Evolutionary conservation across 92 coral and sea anemone genomes (phyloP).

Genomic region (Parazoanthus swiftii): DNA sequence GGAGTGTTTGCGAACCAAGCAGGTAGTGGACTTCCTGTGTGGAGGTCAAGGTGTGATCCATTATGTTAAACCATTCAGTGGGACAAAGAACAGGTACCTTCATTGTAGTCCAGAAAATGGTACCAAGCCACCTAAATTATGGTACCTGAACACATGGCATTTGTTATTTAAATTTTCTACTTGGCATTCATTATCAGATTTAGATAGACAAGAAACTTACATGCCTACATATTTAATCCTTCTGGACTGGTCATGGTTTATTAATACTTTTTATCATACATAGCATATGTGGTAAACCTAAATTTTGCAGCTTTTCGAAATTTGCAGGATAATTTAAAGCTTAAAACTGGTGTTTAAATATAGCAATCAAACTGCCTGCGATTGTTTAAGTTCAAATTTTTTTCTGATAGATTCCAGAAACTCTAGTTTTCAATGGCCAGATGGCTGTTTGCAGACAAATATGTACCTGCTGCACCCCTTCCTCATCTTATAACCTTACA

Average conservation of each 20-base stretch:
- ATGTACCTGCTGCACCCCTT: not conserved
- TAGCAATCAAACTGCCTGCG: not conserved
- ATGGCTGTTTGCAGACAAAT: not conserved
- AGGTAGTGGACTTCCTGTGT: slow-evolving; percentile 14
- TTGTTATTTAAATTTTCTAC: slow-evolving; percentile 19
- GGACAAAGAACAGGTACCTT: slow-evolving; percentile 29
- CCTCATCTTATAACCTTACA: slow-evolving; percentile 69
- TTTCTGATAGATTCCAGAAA: not conserved
- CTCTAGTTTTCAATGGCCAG: not conserved
- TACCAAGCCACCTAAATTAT: slow-evolving; percentile 21
- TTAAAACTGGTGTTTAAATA: not conserved
- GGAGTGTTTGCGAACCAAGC: not conserved
- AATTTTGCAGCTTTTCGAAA: slow-evolving; percentile 24
- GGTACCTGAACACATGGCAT: slow-evolving; percentile 38
- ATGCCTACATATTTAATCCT: slow-evolving; percentile 20
- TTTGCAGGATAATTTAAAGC: not conserved
- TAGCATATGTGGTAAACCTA: not conserved
- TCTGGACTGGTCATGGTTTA: slow-evolving; percentile 24
- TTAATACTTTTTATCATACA: slow-evolving; percentile 16
- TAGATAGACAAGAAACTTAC: not conserved
- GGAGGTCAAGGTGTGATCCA: not conserved
- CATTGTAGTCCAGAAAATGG: slow-evolving; percentile 29
- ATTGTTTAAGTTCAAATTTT: not conserved
- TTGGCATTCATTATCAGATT: slow-evolving; percentile 15
- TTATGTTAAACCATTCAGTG: slow-evolving; percentile 23